Percentiles rank a stretch among this genome's conserved stretches.
Conservation (phyloP, 2,888 invertebrate species). For the Caenorhabditis uteleia region DNA sequence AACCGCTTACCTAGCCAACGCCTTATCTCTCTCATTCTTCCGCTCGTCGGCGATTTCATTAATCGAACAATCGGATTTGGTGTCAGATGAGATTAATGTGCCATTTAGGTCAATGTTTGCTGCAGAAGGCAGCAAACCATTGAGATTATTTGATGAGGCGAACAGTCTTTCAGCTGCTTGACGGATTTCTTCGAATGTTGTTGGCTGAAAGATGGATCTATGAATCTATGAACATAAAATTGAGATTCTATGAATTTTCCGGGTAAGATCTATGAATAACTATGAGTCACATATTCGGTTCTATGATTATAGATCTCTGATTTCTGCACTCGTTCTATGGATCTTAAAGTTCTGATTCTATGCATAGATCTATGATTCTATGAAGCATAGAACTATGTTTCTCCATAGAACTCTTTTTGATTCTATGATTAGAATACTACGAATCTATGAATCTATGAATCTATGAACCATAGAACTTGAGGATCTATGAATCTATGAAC, state of each 20-base stretch:
- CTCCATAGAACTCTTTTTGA: too few relatives aligned
- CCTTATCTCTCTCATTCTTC: constrained; percentile 45
- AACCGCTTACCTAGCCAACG: constrained; percentile 38
- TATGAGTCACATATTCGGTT: too few relatives aligned
- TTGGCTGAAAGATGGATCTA: constrained; percentile 2
- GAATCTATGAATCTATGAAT: too few relatives aligned
- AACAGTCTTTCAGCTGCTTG: constrained; percentile 40
- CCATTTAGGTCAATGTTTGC: constrained; percentile 46
- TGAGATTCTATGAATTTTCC: constrained; percentile 3
- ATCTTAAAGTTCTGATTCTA: too few relatives aligned
- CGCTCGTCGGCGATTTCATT: constrained; percentile 38
- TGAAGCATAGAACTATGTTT: too few relatives aligned
- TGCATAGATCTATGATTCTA: too few relatives aligned
- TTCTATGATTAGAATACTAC: too few relatives aligned
- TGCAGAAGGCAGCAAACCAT: constrained; percentile 13
- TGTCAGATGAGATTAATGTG: constrained; percentile 30
- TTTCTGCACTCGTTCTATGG: too few relatives aligned
- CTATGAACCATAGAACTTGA: too few relatives aligned
- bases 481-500: too few relatives aligned
- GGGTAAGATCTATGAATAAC: constrained; percentile 2
- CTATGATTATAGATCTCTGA: too few relatives aligned
- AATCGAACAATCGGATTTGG: constrained; percentile 43
- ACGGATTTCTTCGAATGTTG: constrained; percentile 46
- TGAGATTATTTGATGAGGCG: constrained; percentile 7
- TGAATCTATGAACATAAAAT: neutral